Evolutionary conservation across 1,140 invertebrate genomes (phyloP).

Genomic region (Megalonaias nervosa): DNA sequence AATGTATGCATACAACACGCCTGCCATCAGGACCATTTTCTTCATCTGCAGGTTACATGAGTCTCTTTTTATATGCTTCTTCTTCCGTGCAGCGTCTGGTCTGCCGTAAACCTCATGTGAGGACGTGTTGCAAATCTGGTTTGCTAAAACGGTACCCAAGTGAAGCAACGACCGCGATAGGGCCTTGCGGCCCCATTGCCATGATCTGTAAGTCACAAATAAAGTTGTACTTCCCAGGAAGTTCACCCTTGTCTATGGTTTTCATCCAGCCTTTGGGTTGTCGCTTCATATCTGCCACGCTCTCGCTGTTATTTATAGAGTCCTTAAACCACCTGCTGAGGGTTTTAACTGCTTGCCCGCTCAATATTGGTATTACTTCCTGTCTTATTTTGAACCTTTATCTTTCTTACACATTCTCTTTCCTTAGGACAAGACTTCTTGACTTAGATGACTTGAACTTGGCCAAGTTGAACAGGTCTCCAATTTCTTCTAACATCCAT

Average conservation of each 20-base stretch:
- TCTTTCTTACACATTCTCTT: slow-evolving; percentile 25
- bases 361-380: slow-evolving; percentile 9
- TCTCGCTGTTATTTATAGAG: slow-evolving; percentile 17
- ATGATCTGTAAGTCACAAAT: no score
- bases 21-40: no score
- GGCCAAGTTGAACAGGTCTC: neutral
- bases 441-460: slow-evolving; percentile 26
- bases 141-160: no score
- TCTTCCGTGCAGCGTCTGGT: no score
- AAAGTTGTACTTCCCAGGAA: slow-evolving; percentile 33
- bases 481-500: slow-evolving; percentile 24
- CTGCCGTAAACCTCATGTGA: no score
- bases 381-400: slow-evolving; percentile 4
- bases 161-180: no score
- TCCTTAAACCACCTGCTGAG: slow-evolving; percentile 27
- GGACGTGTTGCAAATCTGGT: no score
- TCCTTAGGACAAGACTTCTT: no score
- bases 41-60: no score
- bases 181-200: no score
- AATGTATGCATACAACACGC: no score
- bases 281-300: neutral
- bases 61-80: no score
- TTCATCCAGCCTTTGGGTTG: slow-evolving; percentile 24
- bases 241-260: slow-evolving; percentile 18
- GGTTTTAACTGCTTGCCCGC: slow-evolving; percentile 14